Base-by-base conservation (phyloP, 2,888 invertebrate species). In the Polia nebulosa region DNA sequence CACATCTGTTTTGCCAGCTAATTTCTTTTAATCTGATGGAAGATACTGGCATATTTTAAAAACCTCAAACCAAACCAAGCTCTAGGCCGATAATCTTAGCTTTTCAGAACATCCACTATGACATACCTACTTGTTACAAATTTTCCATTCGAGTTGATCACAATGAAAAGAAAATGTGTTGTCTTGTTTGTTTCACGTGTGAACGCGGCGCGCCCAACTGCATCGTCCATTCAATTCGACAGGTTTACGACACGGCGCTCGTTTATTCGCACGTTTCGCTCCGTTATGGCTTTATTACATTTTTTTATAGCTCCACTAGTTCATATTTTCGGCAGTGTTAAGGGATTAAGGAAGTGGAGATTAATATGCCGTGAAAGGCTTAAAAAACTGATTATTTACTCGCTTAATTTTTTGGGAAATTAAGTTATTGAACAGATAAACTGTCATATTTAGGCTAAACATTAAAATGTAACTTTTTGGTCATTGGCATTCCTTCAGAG, bases 221-320 rank as follows among this genome's bases (percentile, higher is more conserved):
- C 86, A 86, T 80, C 88, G 88, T 88, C 87, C 90, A 89, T 93
- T 91, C 90, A 85, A 75, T 91, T 89, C 90, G 93, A 92, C 93
- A 93, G 92, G 88, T 95, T 94, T 93, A 94, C 91, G 92, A 89
- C 87, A 80, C 71, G 78, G 75, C 81, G 87, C 81, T 86, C 91
- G 90, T 92, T 93, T 92, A 93, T 94, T 91, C 88, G 89, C 91
- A 87, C 92, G 91, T 90, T 89, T 85, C 87, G 90, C 89, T 88
- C 86, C 85, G 91, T 92, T 91, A 90, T 89, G 89, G 91, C 87
- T 93, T 93, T 93, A 94, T 92, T 90, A 88, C 93, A 86, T 85
- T 91, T 94, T 94, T 94, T 95, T 94, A 94, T 92, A 87, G 89
- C 89, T 80, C 82, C 89, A 89, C 90, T 94, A 91, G 89, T 90